Conservation (phyloP, 35 echinoderm and acorn worm genomes). For the Amphiura filiformis region DNA sequence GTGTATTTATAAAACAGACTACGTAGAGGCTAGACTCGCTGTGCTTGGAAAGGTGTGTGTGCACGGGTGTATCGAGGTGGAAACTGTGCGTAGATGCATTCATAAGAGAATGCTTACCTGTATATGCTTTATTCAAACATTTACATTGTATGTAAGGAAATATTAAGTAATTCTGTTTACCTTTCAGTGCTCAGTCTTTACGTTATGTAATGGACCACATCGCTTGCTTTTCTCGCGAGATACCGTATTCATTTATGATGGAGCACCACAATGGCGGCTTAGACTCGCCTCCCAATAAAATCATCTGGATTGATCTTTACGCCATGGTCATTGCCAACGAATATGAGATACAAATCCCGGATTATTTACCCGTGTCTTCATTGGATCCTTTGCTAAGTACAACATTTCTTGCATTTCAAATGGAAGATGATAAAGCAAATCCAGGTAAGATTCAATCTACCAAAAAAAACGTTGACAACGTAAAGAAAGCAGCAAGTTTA, state of each 20-base stretch:
- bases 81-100: no score
- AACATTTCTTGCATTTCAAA: background rate
- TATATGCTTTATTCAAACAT: no score
- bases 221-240: constrained; percentile 56
- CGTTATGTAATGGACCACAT: constrained; percentile 84
- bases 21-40: no score
- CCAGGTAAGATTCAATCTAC: background rate
- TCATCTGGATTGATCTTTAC: constrained; percentile 78
- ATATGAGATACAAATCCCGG: constrained; percentile 62
- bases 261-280: constrained; percentile 80
- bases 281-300: constrained; percentile 65
- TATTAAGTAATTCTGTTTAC: no score
- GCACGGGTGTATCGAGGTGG: no score
- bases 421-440: background rate
- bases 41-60: no score
- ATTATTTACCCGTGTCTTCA: constrained; percentile 8
- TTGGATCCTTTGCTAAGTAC: background rate
- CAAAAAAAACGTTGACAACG: no score
- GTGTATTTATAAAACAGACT: no score
- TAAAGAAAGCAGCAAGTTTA: no score
- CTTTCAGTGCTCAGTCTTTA: constrained; percentile 52
- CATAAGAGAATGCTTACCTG: no score
- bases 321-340: constrained; percentile 55
- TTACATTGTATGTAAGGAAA: no score
- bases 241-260: constrained; percentile 68